A percentile compares a stretch with the other conserved stretches of the same genome.
phyloP scores from a whole-genome alignment of 2,113 vertebrate species.

The Ptyas mucosa region DNA sequence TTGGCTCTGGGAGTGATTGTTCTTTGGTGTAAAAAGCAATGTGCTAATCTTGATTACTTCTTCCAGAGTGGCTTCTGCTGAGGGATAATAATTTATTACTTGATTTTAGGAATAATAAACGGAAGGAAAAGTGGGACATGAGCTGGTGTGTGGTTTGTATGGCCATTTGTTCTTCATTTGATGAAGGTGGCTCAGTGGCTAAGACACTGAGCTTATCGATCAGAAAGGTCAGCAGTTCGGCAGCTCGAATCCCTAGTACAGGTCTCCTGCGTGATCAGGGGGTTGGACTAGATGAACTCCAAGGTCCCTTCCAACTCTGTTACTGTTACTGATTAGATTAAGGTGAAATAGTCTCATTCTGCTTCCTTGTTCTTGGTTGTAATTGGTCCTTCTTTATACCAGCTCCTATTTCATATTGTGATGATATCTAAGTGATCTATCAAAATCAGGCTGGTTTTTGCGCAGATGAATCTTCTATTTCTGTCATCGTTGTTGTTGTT shows the following conservation, averaged over 20 bases:
- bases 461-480: not conserved
- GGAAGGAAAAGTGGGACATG: not conserved
- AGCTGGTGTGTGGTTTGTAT: not conserved
- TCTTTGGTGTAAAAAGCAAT: not conserved
- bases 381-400: not conserved
- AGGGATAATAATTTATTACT: not conserved
- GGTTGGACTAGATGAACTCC: too few relatives aligned
- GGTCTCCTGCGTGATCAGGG: too few relatives aligned
- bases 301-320: too few relatives aligned
- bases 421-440: not conserved
- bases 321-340: slow-evolving; percentile 9
- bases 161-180: not conserved
- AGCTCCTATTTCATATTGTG: not conserved
- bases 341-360: not conserved
- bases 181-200: too few relatives aligned
- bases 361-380: not conserved
- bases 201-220: too few relatives aligned
- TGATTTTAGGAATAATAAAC: not conserved
- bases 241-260: too few relatives aligned
- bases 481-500: too few relatives aligned
- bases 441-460: not conserved
- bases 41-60: not conserved
- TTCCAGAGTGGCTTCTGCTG: not conserved
- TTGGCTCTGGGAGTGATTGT: not conserved
- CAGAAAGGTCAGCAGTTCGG: too few relatives aligned